Conservation (phyloP, 2,113 vertebrate genomes). For the Nibea albiflora region DNA sequence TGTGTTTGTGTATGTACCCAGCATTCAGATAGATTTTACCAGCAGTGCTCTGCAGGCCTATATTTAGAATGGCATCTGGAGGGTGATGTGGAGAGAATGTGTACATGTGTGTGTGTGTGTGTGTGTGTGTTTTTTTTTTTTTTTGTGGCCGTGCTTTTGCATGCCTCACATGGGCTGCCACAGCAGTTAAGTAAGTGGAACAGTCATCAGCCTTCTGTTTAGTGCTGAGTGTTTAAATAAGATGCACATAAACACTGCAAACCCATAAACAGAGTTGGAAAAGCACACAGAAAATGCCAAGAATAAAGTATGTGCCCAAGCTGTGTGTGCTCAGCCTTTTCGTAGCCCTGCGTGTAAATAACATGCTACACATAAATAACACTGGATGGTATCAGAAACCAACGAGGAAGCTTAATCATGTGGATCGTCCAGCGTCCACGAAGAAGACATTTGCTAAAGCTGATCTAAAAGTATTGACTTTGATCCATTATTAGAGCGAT, state of each 20-base stretch:
- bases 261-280: conserved; percentile 34
- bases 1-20: conserved; percentile 36
- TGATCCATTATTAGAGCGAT: conserved; percentile 18
- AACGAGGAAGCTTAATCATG: conserved; percentile 5
- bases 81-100: conserved; percentile 71
- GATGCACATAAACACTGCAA: conserved; percentile 36
- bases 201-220: conserved; percentile 41
- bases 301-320: conserved; percentile 18
- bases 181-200: conserved; percentile 41
- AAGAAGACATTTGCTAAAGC: neutral
- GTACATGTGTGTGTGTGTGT: conserved; percentile 18
- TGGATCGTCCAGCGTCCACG: neutral
- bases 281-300: conserved; percentile 20
- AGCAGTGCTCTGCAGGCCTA: conserved; percentile 71
- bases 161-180: conserved; percentile 45
- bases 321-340: conserved; percentile 13
- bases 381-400: conserved; percentile 4
- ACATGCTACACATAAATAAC: conserved; percentile 15
- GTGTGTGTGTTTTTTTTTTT: neutral
- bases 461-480: conserved; percentile 20
- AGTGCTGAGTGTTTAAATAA: conserved; percentile 41
- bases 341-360: neutral
- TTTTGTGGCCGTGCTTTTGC: conserved; percentile 15
- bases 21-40: conserved; percentile 62
- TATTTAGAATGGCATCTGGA: conserved; percentile 86